These are phyloP conservation scores for Rhinolophus sinicus DNA, from an alignment of 2,113 vertebrate species.

Conservation along the genomic window DNA sequence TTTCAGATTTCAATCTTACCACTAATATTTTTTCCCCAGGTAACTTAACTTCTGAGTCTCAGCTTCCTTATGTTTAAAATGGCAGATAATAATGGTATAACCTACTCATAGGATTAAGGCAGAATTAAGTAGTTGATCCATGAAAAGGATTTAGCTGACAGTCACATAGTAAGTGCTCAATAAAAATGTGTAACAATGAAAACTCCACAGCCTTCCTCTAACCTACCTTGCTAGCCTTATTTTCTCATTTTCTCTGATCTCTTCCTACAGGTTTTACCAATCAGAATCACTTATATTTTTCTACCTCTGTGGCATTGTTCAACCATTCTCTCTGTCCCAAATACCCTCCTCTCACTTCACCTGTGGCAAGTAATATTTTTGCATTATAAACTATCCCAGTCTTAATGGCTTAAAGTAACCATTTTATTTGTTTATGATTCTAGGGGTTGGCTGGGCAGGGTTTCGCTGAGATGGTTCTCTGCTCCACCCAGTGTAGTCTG, in stretches of 20 bases:
- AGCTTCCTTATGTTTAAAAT: not conserved
- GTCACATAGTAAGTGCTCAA: not conserved
- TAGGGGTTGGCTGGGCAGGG: too few species aligned
- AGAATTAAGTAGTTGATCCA: not conserved
- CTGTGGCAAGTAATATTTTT: not conserved
- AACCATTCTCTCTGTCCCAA: not conserved
- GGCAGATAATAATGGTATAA: not conserved
- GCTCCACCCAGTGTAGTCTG: not conserved
- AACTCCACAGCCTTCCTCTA: not conserved
- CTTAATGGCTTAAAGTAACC: not conserved
- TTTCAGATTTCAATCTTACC: not conserved
- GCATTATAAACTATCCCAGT: not conserved
- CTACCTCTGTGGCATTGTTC: not conserved
- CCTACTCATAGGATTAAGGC: not conserved
- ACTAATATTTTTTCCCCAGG: not conserved
- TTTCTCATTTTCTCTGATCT: not conserved
- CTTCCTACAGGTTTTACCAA: not conserved
- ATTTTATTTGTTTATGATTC: not conserved
- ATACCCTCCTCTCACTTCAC: not conserved
- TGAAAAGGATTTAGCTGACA: not conserved
- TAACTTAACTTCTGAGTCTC: not conserved
- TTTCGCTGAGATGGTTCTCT: not conserved
- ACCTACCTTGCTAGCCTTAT: not conserved
- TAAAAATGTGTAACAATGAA: not conserved
- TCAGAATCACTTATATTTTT: not conserved